Conservation (phyloP, 2,888 invertebrate genomes). For the Agrochola lychnidis region DNA sequence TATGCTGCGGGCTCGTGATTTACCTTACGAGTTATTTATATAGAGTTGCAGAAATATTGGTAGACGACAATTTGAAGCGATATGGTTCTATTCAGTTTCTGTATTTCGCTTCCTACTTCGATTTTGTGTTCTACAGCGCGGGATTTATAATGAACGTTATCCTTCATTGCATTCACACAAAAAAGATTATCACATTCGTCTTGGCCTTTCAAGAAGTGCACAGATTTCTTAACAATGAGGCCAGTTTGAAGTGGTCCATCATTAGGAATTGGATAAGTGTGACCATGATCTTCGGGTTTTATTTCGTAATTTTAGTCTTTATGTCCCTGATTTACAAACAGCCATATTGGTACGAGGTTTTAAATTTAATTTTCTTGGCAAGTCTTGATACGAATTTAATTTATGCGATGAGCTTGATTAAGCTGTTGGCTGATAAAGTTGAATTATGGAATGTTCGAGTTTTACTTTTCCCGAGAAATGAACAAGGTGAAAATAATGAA, state of each 20-base stretch:
- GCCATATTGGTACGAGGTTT: conserved; percentile 8
- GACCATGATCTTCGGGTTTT: conserved; percentile 15
- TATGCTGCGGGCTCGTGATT: conserved; percentile 2
- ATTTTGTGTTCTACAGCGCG: conserved; percentile 22
- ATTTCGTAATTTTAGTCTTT: conserved; percentile 2
- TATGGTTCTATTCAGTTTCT: conserved; percentile 21
- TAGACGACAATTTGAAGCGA: conserved; percentile 12
- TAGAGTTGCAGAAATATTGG: conserved; percentile 1
- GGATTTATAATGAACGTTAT: conserved; percentile 23
- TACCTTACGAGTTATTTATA: background rate
- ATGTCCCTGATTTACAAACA: background rate
- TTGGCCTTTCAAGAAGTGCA: conserved; percentile 27
- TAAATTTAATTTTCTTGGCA: conserved; percentile 20
- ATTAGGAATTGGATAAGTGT: conserved; percentile 23
- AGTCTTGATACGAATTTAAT: conserved; percentile 21
- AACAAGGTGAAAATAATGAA: background rate
- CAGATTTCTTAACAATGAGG: conserved; percentile 6
- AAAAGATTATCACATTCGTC: conserved; percentile 5
- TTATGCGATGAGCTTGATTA: conserved; percentile 17
- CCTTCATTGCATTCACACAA: conserved; percentile 15
- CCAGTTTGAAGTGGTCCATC: conserved; percentile 10
- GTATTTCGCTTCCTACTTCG: conserved; percentile 13
- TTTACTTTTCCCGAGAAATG: background rate
- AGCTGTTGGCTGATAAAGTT: conserved; percentile 25
- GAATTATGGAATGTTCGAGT: conserved; percentile 17